Percentiles rank a stretch among this genome's conserved stretches.
phyloP scores from a whole-genome alignment of 2,888 invertebrate species.

The Himalopsyche tibetana region DNA sequence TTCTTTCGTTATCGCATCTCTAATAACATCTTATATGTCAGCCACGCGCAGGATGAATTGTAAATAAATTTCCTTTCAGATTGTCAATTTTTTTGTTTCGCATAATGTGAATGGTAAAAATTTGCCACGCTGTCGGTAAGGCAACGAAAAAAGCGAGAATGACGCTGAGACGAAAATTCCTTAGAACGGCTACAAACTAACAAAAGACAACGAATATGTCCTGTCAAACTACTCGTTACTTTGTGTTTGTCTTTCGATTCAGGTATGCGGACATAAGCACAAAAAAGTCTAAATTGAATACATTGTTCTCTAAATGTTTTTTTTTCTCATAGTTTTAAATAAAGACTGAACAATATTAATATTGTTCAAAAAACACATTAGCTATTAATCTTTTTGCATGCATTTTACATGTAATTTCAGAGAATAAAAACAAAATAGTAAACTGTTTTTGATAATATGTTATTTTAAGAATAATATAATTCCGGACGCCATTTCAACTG shows the following conservation, averaged over 20 bases:
- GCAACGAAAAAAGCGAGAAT: neutral
- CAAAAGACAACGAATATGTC: conserved; percentile 4
- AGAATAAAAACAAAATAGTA: no score
- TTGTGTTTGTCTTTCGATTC: conserved; percentile 10
- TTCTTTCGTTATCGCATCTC: neutral
- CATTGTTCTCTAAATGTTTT: neutral
- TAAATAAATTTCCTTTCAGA: neutral
- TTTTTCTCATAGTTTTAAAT: neutral
- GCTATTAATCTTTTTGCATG: neutral
- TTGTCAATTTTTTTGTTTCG: neutral
- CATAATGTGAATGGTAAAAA: conserved; percentile 10
- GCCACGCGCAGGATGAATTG: conserved; percentile 26
- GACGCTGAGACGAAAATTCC: neutral
- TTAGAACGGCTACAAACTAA: neutral
- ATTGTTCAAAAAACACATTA: neutral
- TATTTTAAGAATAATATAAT: no score
- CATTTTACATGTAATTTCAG: no score
- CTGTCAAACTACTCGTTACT: conserved; percentile 19
- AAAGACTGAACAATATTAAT: neutral
- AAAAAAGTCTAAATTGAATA: neutral
- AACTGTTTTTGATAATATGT: no score
- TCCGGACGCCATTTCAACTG: no score
- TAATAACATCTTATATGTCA: neutral
- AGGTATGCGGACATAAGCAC: conserved; percentile 10
- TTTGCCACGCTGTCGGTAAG: neutral